Conservation (phyloP, 2,113 vertebrate species). For the Xiphophorus hellerii region DNA sequence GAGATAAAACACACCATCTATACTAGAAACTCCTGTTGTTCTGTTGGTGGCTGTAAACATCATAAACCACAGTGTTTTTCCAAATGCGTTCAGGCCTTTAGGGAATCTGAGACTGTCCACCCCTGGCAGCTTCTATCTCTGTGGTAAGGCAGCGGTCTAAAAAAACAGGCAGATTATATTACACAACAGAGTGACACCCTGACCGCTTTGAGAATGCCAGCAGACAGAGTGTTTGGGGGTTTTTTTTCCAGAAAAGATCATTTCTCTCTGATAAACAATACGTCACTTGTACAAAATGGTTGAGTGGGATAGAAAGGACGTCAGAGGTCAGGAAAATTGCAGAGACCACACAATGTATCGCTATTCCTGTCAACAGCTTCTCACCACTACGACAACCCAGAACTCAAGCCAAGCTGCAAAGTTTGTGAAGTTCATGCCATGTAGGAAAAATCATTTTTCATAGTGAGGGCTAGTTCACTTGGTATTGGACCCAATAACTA, state of each 20-base stretch:
- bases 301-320: constrained; percentile 41
- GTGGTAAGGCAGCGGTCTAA: constrained; percentile 14
- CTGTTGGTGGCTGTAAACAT: constrained; percentile 6
- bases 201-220: constrained; percentile 5
- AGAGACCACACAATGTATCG: constrained; percentile 19
- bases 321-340: constrained; percentile 51
- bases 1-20: too few relatives aligned
- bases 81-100: constrained; percentile 7
- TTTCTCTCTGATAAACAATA: constrained; percentile 45
- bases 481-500: too few relatives aligned
- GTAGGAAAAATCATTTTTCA: background rate
- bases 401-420: constrained; percentile 3
- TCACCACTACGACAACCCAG: constrained; percentile 13
- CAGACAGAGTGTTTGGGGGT: background rate
- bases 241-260: constrained; percentile 29
- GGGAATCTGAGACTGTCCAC: background rate
- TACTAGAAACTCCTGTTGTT: too few relatives aligned
- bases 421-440: constrained; percentile 34
- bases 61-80: background rate
- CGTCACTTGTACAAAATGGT: constrained; percentile 21
- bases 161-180: constrained; percentile 6
- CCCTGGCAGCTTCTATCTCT: background rate
- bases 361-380: constrained; percentile 19
- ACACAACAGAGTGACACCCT: too few relatives aligned
- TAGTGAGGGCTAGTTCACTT: too few relatives aligned